These are phyloP conservation scores for Thalassarche chlororhynchos DNA, from an alignment of 2,113 vertebrate species.

Conservation along the genomic window DNA sequence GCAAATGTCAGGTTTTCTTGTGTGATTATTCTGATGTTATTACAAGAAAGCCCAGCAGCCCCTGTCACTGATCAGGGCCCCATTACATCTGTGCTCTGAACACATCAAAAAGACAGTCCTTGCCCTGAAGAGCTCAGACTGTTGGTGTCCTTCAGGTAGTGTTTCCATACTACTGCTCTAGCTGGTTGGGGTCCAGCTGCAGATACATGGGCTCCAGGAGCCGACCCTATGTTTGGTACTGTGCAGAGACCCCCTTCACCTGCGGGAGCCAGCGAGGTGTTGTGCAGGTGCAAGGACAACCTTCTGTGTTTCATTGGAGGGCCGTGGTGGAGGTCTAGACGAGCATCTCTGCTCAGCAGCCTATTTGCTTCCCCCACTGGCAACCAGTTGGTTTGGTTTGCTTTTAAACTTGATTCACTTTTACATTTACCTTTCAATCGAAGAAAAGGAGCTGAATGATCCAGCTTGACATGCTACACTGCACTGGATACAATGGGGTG, in stretches of 20 bases:
- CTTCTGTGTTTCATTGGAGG: neutral
- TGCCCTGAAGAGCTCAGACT: neutral
- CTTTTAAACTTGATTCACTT: neutral
- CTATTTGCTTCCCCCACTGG: neutral
- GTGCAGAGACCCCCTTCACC: neutral
- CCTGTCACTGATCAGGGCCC: neutral
- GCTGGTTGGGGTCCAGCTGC: neutral
- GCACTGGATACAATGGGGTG: neutral
- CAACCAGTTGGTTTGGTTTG: neutral
- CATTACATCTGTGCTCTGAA: neutral
- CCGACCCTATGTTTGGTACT: fast-evolving
- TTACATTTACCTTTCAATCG: neutral
- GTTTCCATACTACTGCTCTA: neutral
- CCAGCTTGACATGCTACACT: neutral
- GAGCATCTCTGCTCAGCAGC: neutral
- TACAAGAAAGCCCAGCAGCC: neutral
- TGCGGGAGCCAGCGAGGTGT: neutral
- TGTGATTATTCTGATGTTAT: neutral
- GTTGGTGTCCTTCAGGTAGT: neutral
- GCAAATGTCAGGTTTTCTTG: neutral
- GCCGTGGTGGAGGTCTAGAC: neutral
- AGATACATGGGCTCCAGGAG: neutral
- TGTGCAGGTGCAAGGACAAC: neutral
- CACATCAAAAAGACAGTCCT: neutral
- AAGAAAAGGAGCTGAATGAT: neutral